A percentile compares a stretch with the other conserved stretches of the same genome.
phyloP scores from a whole-genome alignment of 2,888 invertebrate species.

The Eristalinus sepulchralis region DNA sequence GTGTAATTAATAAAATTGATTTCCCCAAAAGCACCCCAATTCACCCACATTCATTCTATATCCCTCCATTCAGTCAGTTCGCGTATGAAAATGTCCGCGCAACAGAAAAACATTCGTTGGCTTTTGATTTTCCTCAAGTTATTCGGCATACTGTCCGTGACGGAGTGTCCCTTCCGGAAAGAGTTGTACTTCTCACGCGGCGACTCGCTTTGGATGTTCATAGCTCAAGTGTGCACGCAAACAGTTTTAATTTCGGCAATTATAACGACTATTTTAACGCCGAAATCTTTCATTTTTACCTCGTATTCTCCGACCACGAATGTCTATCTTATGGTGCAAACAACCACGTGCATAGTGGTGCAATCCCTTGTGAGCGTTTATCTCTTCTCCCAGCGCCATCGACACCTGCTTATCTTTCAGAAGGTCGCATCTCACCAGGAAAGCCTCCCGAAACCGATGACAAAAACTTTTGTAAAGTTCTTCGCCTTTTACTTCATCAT shows the following conservation, averaged over 20 bases:
- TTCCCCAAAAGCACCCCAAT: neutral
- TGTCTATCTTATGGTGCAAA: neutral
- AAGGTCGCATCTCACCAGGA: neutral
- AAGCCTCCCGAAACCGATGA: neutral
- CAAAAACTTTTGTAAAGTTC: neutral
- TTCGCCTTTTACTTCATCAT: neutral
- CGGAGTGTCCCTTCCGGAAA: neutral
- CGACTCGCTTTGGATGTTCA: slow-evolving; percentile 26
- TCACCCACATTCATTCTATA: neutral
- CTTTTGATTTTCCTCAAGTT: neutral
- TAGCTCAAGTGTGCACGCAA: slow-evolving; percentile 14
- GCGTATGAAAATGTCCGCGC: neutral
- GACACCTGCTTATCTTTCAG: slow-evolving; percentile 17
- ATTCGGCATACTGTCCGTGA: slow-evolving; percentile 32
- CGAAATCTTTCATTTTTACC: neutral
- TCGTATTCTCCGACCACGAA: neutral
- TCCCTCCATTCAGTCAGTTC: neutral
- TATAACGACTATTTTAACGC: neutral
- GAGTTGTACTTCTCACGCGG: slow-evolving; percentile 8
- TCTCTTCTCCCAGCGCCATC: neutral
- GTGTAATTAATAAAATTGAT: neutral
- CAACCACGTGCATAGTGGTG: neutral
- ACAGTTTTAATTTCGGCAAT: neutral
- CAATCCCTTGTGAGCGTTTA: slow-evolving; percentile 23
- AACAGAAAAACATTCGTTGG: slow-evolving; percentile 18